A percentile compares a stretch with the other conserved stretches of the same genome.
phyloP scores from a whole-genome alignment of 2,888 invertebrate genomes.

The Latheticus oryzae region DNA sequence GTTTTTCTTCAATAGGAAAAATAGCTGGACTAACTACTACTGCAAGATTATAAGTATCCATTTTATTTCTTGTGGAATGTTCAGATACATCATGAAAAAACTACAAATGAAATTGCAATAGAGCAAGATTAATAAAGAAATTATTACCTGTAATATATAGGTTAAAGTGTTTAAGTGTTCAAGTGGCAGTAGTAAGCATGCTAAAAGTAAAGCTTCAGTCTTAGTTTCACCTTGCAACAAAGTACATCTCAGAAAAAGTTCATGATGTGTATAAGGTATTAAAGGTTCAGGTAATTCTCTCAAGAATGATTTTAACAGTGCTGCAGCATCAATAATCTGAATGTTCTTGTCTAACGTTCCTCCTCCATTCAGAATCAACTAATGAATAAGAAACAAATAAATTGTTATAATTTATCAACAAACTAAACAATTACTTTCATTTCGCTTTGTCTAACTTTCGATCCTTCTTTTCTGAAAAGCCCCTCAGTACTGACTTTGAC shows the following conservation, averaged over 20 bases:
- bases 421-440: constrained; percentile 72
- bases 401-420: neutral
- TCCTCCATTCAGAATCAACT: constrained; percentile 19
- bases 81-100: constrained; percentile 78
- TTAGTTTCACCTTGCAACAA: constrained; percentile 68
- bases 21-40: constrained; percentile 88
- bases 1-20: constrained; percentile 79
- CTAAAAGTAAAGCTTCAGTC: constrained; percentile 73
- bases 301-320: constrained; percentile 86
- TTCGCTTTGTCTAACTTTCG: constrained; percentile 83
- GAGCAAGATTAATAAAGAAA: neutral
- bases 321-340: constrained; percentile 87
- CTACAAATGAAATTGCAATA: constrained; percentile 62
- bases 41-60: constrained; percentile 86
- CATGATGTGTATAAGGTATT: constrained; percentile 79
- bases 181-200: constrained; percentile 79
- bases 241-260: constrained; percentile 78
- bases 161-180: constrained; percentile 83
- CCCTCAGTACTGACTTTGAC: constrained; percentile 82
- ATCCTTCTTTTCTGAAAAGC: constrained; percentile 89
- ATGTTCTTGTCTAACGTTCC: constrained; percentile 3
- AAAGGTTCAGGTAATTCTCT: constrained; percentile 87
- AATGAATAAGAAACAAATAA: constrained; percentile 1
- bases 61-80: constrained; percentile 79
- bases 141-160: constrained; percentile 80